Percentiles rank a stretch among this genome's conserved stretches.
Evolutionary conservation across 2,888 invertebrate species (phyloP).

Genomic region (Theretra japonica): DNA sequence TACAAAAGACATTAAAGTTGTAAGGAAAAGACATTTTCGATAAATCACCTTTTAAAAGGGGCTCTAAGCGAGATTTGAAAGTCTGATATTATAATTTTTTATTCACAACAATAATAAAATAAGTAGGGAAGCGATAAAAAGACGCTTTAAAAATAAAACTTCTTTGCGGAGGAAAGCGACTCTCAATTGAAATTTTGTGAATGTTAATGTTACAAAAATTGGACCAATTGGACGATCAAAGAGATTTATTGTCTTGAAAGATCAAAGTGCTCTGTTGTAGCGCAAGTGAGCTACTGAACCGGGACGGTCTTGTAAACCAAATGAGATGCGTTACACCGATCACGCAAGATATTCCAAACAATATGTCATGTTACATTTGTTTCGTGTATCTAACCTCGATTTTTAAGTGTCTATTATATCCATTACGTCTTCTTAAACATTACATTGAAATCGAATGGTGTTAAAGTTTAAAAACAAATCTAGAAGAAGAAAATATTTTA

Average conservation of each 20-base stretch:
- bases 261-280: slow-evolving; percentile 33
- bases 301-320: slow-evolving; percentile 25
- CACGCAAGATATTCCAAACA: slow-evolving; percentile 10
- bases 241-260: slow-evolving; percentile 30
- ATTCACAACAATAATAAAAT: slow-evolving; percentile 19
- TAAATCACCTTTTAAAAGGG: slow-evolving; percentile 23
- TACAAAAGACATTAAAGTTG: slow-evolving; percentile 8
- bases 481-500: too few species aligned
- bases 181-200: slow-evolving; percentile 30
- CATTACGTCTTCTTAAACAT: not conserved
- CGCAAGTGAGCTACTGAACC: slow-evolving; percentile 26
- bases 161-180: slow-evolving; percentile 12
- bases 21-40: not conserved
- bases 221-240: slow-evolving; percentile 34
- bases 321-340: slow-evolving; percentile 14
- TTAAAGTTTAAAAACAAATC: too few species aligned
- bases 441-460: too few species aligned
- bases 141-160: slow-evolving; percentile 15
- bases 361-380: not conserved
- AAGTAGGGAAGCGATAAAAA: slow-evolving; percentile 14
- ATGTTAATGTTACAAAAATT: slow-evolving; percentile 32
- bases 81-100: slow-evolving; percentile 3
- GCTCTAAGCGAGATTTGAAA: slow-evolving; percentile 19
- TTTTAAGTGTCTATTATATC: not conserved
- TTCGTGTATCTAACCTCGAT: not conserved